These are phyloP conservation scores for Vidua macroura DNA, from an alignment of 2,113 vertebrate species.

Conservation along the genomic window DNA sequence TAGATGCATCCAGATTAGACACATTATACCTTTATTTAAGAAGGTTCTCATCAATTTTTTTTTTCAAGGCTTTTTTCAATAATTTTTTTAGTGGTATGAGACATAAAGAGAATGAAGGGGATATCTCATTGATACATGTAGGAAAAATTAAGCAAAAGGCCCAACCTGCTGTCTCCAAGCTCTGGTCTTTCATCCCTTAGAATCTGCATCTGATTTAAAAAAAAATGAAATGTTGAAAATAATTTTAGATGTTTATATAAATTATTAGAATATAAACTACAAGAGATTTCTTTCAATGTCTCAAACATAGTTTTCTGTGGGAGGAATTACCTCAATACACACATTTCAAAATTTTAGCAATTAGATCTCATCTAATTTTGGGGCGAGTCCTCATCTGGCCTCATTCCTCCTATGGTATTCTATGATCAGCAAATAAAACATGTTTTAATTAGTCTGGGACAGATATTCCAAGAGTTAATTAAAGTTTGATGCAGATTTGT, in stretches of 20 bases:
- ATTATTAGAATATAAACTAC: neutral
- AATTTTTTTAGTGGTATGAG: neutral
- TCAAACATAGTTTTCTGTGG: neutral
- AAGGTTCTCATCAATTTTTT: neutral
- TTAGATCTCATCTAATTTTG: neutral
- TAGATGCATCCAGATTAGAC: neutral
- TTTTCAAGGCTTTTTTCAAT: neutral
- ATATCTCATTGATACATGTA: neutral
- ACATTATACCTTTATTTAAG: neutral
- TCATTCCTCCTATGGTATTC: neutral
- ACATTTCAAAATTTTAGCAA: neutral
- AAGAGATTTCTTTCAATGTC: neutral
- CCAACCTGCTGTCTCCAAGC: accelerated
- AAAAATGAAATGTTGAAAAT: neutral
- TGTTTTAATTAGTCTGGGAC: neutral
- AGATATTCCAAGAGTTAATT: neutral
- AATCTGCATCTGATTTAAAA: neutral
- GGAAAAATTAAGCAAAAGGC: neutral
- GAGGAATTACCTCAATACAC: neutral
- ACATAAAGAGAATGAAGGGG: neutral
- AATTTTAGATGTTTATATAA: neutral
- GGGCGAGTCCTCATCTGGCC: neutral
- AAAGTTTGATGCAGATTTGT: neutral
- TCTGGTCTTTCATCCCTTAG: neutral
- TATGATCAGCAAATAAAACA: neutral